These are phyloP conservation scores for Andrena praecox DNA, from an alignment of 2,888 invertebrate genomes.

Conservation along the genomic window DNA sequence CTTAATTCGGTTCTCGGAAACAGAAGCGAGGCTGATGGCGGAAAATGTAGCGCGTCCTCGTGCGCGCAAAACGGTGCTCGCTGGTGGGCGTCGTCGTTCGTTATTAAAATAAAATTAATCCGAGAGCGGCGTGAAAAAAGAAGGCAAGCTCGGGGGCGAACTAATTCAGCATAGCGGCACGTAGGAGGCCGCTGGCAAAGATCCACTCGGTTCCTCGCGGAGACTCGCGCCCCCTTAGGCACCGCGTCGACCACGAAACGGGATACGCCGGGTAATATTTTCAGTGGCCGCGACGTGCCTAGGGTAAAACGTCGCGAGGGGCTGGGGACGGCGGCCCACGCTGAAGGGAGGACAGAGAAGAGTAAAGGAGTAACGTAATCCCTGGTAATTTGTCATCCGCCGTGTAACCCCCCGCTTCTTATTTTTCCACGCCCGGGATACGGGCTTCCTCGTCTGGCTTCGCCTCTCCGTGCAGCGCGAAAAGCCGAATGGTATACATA, in stretches of 20 bases:
- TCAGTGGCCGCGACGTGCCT: conserved; percentile 54
- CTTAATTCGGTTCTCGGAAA: not conserved
- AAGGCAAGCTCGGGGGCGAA: not conserved
- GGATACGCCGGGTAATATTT: conserved; percentile 68
- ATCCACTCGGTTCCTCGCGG: conserved; percentile 27
- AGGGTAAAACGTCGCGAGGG: conserved; percentile 51
- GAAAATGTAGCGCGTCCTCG: not conserved
- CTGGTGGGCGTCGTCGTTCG: not conserved
- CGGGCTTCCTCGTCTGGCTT: conserved; percentile 33
- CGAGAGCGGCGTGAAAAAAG: conserved; percentile 16
- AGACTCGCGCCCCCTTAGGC: conserved; percentile 37
- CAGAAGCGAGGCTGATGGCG: conserved; percentile 15
- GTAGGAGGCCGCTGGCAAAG: conserved; percentile 27
- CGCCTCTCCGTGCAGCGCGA: conserved; percentile 16
- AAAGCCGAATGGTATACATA: conserved; percentile 63
- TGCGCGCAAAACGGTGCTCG: not conserved
- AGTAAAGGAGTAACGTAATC: conserved; percentile 71
- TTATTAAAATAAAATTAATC: conserved; percentile 53
- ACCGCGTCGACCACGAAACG: conserved; percentile 50
- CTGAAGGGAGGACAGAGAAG: conserved; percentile 21
- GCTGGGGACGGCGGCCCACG: conserved; percentile 1
- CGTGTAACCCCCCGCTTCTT: conserved; percentile 69
- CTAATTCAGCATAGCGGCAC: conserved; percentile 26
- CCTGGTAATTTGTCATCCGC: conserved; percentile 77
- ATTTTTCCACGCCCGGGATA: conserved; percentile 70